phyloP scores from a whole-genome alignment of 2,113 vertebrate genomes.

The Microtus richardsoni region DNA sequence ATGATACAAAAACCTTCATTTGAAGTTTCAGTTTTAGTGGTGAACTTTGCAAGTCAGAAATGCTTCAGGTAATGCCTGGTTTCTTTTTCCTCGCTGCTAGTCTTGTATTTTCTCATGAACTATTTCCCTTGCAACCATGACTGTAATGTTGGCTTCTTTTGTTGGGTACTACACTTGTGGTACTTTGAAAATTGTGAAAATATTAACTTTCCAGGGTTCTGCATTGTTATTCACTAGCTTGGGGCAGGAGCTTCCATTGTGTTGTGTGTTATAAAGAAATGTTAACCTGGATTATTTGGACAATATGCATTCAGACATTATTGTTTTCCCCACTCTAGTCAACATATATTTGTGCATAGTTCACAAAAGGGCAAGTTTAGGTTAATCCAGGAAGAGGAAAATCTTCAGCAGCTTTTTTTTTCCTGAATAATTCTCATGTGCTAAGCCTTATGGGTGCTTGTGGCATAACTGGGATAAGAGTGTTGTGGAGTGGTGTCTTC shows the following conservation, averaged over 20 bases:
- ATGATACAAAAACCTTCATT: not conserved
- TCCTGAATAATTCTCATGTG: constrained; percentile 27
- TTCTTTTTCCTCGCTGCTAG: not conserved
- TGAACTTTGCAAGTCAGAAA: not conserved
- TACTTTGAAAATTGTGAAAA: not conserved
- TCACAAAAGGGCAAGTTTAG: constrained; percentile 20
- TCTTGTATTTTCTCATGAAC: not conserved
- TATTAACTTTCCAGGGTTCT: not conserved
- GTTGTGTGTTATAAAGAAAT: not conserved
- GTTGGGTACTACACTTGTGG: not conserved
- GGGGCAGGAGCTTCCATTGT: not conserved
- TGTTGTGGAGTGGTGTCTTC: not conserved
- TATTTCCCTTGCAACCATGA: not conserved
- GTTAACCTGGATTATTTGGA: not conserved
- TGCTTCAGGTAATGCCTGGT: not conserved
- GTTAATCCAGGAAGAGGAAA: not conserved
- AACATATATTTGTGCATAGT: not conserved
- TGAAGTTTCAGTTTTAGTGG: not conserved
- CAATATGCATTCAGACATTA: not conserved
- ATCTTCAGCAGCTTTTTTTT: constrained; percentile 24
- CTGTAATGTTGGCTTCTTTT: not conserved
- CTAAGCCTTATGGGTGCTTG: constrained; percentile 46
- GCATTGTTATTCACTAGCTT: not conserved
- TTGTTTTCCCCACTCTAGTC: not conserved
- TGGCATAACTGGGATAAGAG: constrained; percentile 9